Base-by-base conservation (phyloP, 2,113 vertebrate species). In the Orientallactaga bullata region DNA sequence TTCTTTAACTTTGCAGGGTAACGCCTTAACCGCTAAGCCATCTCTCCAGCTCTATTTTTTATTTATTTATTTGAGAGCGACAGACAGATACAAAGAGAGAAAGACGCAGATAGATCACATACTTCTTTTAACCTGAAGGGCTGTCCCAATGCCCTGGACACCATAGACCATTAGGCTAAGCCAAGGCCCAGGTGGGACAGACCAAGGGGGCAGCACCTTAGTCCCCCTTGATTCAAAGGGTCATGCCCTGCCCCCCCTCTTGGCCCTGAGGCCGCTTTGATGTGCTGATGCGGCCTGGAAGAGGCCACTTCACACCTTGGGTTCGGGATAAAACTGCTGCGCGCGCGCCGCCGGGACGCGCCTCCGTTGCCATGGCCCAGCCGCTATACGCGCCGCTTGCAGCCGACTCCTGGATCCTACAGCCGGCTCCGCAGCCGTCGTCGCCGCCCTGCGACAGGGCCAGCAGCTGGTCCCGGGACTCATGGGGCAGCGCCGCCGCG, bases 251-350 rank as follows among this genome's bases (percentile, higher is more conserved):
- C 55, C 95, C 87, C 92, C 90, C 68, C 26, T 11, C 7, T 55
- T 2, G 2, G 93, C 96, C 97, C 95, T 96, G 91, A 99, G 97
- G 97, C 98, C 97, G 93, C 97, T 97, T 97, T 98, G 98, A 98
- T 97, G 98, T 97, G 96, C 97, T 82, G 97, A 97, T 97, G 97
- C 89, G 88, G 95, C 96, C 96, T 94, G 97, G 68, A 97, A 99
- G 98, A 98, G 98, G 98, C 97, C 95, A 93, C 92, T 95, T 99
- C 98, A 20, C 98, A 98, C 98, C 98, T 99, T 94, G 0, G 39
- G 32, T 82, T 61, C 69, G 51, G 88, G 97, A 99, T 98, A 99
- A 95, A 96, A 65, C 60, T 21, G 89, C 39, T 9, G 47, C n/a
- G 1, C 28, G 55, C 55, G 55, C 11, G 13, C 74, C 4, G 3